Conservation (phyloP, 2,797 vertebrate species). For the Manis crassicaudata region DNA sequence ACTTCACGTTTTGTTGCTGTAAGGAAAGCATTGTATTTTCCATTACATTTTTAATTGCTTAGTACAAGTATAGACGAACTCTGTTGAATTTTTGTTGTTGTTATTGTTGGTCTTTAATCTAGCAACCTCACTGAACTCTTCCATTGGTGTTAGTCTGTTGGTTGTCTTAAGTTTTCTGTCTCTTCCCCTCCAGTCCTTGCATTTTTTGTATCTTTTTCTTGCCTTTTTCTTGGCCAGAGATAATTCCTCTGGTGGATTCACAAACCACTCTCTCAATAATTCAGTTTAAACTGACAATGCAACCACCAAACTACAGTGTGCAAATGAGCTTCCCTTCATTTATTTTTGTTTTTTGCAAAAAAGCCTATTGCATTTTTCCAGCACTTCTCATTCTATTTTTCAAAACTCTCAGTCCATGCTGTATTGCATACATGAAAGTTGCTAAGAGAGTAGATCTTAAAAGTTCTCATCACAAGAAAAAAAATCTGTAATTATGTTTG, state of each 20-base stretch:
- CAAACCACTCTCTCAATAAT: background rate
- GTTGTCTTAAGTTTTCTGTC: slow-evolving; percentile 22
- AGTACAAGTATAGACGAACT: background rate
- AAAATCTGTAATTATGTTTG: background rate
- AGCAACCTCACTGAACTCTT: background rate
- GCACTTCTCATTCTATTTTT: background rate
- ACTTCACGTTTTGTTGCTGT: slow-evolving; percentile 2
- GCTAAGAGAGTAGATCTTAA: background rate
- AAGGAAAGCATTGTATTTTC: slow-evolving; percentile 4
- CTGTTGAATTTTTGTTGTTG: slow-evolving; percentile 13
- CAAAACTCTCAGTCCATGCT: background rate
- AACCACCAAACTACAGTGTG: background rate
- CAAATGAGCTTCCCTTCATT: background rate
- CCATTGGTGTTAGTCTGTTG: slow-evolving; percentile 14
- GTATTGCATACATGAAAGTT: background rate
- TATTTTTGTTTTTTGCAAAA: background rate
- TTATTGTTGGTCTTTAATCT: background rate
- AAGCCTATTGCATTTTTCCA: background rate
- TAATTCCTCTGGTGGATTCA: slow-evolving; percentile 8
- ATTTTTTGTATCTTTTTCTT: background rate
- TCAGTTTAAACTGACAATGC: background rate
- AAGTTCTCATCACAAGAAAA: background rate
- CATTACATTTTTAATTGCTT: background rate
- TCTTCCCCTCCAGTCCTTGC: background rate
- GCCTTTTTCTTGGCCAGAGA: background rate